Evolutionary conservation across 2,113 vertebrate species (phyloP), one percentile per base, ranked within the genome.

Genomic region (Glaucidium brasilianum): DNA sequence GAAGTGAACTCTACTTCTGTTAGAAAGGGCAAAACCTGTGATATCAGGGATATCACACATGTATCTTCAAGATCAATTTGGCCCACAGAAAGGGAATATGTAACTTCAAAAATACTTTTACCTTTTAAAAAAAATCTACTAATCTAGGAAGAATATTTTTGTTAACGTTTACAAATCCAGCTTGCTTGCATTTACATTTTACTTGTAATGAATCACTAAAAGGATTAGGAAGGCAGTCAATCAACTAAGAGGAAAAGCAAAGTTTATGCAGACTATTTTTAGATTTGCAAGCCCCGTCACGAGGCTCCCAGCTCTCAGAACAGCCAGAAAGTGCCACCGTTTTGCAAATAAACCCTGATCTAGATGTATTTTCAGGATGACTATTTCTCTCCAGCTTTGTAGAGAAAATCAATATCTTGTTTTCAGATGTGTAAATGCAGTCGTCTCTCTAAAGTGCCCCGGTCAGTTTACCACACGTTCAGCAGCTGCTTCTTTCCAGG

Each of bases 401-500:
- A 96, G 96, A 95, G 78, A 97, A 98, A 98, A 98, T 98, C 98
- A 98, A 98, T 98, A 98, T 98, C 97, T 97, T 97, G 98, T 98
- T 98, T 98, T 98, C 97, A 98, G 98, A 98, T 95, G 98, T 98
- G 98, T 98, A 98, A 98, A 98, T 98, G 98, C 90, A 97, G 97
- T 96, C 83, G 78, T 98, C 98, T 98, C 98, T 98, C 97, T 96
- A 93, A 98, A 98, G 98, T 98, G 98, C 97, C 98, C 98, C 88
- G 97, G 98, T 98, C 98, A 98, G 98, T 98, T 98, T 97, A 98
- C 98, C 98, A 98, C 97, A 98, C 98, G 97, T 98, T 99, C 98
- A 99, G 99, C 99, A 99, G 99, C 99, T 99, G 99, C 99, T 98
- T 99, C 98, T 98, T 99, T 99, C 98, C 98, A 98, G 98, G 98